These are phyloP conservation scores for Ptilonorhynchus violaceus DNA, from an alignment of 2,113 vertebrate genomes.

Conservation along the genomic window DNA sequence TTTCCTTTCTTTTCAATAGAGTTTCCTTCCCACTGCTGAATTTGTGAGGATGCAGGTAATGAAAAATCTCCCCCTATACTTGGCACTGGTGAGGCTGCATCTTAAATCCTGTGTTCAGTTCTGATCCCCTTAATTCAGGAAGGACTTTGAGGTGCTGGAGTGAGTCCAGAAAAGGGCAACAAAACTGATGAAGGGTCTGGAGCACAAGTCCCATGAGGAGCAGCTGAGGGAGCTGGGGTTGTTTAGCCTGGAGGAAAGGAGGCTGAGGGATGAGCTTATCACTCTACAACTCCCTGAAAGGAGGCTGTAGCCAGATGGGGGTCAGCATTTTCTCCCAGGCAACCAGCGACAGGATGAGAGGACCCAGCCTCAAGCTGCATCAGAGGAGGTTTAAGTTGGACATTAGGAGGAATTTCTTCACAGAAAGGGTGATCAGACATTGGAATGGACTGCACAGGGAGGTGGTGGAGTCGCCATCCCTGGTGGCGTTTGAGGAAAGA, in stretches of 20 bases:
- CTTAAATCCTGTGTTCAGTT: not conserved
- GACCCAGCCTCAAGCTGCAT: not conserved
- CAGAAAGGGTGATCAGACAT: not conserved
- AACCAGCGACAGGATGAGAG: not conserved
- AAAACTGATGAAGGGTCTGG: not conserved
- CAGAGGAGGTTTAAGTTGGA: not conserved
- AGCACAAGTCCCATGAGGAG: not conserved
- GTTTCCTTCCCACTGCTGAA: not conserved
- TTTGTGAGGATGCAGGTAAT: not conserved
- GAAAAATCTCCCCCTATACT: not conserved
- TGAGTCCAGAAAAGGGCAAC: not conserved
- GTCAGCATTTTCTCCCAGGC: not conserved
- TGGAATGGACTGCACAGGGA: not conserved
- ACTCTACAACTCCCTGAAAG: not conserved
- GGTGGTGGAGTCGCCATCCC: accelerated
- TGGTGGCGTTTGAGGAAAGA: not conserved
- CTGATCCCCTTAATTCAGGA: not conserved
- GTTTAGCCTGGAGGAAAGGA: not conserved
- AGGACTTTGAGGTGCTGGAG: not conserved
- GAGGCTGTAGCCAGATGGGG: not conserved
- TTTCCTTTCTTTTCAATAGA: not conserved
- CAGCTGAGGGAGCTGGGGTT: not conserved
- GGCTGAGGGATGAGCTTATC: not conserved
- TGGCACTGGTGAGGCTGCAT: not conserved
- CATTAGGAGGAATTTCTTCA: not conserved